A percentile compares a stretch with the other conserved stretches of the same genome.
Evolutionary conservation across 2,888 invertebrate genomes (phyloP).

Genomic region (Tachystola acroxantha): DNA sequence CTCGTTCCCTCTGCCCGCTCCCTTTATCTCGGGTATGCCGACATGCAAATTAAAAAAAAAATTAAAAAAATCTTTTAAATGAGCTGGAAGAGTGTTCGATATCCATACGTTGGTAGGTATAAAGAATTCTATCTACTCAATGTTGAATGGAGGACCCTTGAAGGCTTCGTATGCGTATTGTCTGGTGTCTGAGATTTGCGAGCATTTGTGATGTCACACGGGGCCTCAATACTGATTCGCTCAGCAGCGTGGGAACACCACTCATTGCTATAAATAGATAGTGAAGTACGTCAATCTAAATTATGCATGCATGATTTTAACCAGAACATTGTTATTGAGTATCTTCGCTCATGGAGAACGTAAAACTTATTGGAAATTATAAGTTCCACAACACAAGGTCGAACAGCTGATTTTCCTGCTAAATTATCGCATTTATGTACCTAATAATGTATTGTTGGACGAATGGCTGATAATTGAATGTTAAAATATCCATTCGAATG

Average conservation of each 20-base stretch:
- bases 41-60: slow-evolving; percentile 65
- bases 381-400: slow-evolving; percentile 22
- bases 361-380: neutral
- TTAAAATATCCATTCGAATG: neutral
- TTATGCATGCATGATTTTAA: neutral
- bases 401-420: slow-evolving; percentile 33
- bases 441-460: neutral
- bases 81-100: slow-evolving; percentile 69
- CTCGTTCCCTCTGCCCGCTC: slow-evolving; percentile 52
- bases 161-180: slow-evolving; percentile 51
- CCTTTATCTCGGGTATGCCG: slow-evolving; percentile 71
- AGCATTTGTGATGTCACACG: slow-evolving; percentile 34
- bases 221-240: slow-evolving; percentile 30
- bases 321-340: neutral
- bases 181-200: slow-evolving; percentile 38
- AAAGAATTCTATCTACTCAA: slow-evolving; percentile 63
- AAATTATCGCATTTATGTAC: slow-evolving; percentile 1
- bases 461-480: neutral
- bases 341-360: neutral
- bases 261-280: slow-evolving; percentile 3
- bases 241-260: slow-evolving; percentile 43
- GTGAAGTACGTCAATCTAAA: neutral
- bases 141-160: slow-evolving; percentile 58
- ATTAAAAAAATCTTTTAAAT: slow-evolving; percentile 61
- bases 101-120: slow-evolving; percentile 55